Evolutionary conservation across 1,140 invertebrate species (phyloP), one percentile per base, ranked within the genome.

Genomic region (Hirudo medicinalis): DNA sequence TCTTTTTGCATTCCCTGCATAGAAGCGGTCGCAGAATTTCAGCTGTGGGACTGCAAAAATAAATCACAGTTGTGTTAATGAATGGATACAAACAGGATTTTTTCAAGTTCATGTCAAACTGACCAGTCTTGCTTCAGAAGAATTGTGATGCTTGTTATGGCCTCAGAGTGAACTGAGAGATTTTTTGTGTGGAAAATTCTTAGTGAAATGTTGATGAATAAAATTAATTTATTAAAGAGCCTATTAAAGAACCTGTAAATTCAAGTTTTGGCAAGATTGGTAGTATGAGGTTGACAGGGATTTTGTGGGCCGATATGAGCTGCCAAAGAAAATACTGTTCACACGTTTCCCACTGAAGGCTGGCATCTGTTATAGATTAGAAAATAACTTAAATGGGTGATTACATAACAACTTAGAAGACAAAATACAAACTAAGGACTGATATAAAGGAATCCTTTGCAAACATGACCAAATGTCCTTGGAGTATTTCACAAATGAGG

Each of bases 261-360:
- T 94, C 90, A 69, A 97, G 82, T 80, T 91, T 90, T 5, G 91
- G 89, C 76, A 97, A 85, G 76, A 97, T 86, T 43, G 93, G 91
- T 79, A 96, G 84, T 69, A 96, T 87, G 77, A 90, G 88, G 77
- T 94, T 90, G 9, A 95, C 86, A 17, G 90, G 88, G 77, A 96
- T 90, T 80, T 93, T 90, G 78, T 97, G 94, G 57, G 92, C 92
- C 74, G 89, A 87, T 54, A 96, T 86, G 49, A 98, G 84, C 82
- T 96, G 92, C 94, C 94, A 98, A 13, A 97, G 85, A 79, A 92
- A 96, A 78, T 91, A 90, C 79, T 98, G 94, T 80, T 97, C 94
- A 76, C 94, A 92, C 2, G 92, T 95, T 80, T 97, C 94, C 92
- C 94, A 98, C 71, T 87, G 86, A 69, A 97, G 83, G 78, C 90